Conservation (phyloP, 2,113 vertebrate species). For the Microcebus ravelobensis region DNA sequence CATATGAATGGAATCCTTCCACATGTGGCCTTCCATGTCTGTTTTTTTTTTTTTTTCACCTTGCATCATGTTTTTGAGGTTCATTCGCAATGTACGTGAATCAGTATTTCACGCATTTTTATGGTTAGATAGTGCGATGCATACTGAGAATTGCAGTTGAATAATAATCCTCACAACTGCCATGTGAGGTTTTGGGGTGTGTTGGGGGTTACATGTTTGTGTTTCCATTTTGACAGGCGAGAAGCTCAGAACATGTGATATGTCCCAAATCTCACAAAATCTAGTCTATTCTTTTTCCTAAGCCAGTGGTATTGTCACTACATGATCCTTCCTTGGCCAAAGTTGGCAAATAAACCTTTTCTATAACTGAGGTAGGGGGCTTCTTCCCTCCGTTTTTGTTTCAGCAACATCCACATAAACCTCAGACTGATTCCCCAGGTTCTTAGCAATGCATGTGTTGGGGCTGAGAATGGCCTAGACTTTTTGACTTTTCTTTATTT, state of each 20-base stretch:
- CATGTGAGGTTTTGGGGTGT: fast-evolving
- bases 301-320: too few species aligned
- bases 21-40: neutral
- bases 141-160: fast-evolving
- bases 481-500: neutral
- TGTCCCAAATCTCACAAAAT: neutral
- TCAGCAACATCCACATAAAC: neutral
- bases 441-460: fast-evolving
- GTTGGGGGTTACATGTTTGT: neutral
- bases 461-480: neutral
- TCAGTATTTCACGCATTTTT: neutral
- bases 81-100: neutral
- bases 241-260: neutral
- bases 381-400: neutral
- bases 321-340: neutral
- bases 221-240: neutral
- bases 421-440: neutral
- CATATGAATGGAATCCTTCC: neutral
- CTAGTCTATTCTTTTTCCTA: neutral
- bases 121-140: too few species aligned
- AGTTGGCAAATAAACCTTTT: neutral
- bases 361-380: fast-evolving
- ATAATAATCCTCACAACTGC: neutral
- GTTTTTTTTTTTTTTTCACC: neutral
- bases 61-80: neutral